Conservation (phyloP, 2,797 vertebrate genomes). For the Leptoclinus maculatus region DNA sequence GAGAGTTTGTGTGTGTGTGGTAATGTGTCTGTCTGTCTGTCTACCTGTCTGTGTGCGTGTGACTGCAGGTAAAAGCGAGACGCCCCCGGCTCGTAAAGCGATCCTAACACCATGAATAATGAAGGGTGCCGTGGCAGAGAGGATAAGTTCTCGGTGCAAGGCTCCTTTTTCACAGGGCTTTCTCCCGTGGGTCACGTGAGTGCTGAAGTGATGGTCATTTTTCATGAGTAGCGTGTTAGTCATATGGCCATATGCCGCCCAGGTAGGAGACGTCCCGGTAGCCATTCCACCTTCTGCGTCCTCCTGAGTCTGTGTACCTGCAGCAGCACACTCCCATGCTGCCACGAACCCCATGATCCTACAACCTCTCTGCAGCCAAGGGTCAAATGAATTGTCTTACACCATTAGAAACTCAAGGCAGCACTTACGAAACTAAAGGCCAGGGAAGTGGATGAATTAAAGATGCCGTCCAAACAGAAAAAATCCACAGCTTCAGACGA, state of each 20-base stretch:
- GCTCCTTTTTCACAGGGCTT: constrained; percentile 89
- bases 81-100: constrained; percentile 88
- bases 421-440: constrained; percentile 80
- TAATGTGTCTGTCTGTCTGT: constrained; percentile 6
- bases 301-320: constrained; percentile 52
- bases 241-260: constrained; percentile 68
- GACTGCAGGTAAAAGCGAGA: constrained; percentile 82
- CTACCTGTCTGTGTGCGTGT: constrained; percentile 49
- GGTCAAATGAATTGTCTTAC: constrained; percentile 87
- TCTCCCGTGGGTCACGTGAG: constrained; percentile 86
- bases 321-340: constrained; percentile 38
- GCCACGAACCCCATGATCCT: constrained; percentile 47
- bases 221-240: constrained; percentile 86
- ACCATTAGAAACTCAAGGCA: constrained; percentile 82
- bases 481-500: constrained; percentile 80
- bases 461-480: constrained; percentile 90
- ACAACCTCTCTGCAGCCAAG: constrained; percentile 60
- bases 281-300: constrained; percentile 29
- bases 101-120: constrained; percentile 97
- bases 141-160: constrained; percentile 85
- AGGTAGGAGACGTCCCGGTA: constrained; percentile 58
- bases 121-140: constrained; percentile 83
- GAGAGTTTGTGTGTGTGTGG: neutral
- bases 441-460: constrained; percentile 90
- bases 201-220: constrained; percentile 84